Base-by-base conservation (phyloP, 2,113 vertebrate genomes). In the Atlantisia rogersi region DNA sequence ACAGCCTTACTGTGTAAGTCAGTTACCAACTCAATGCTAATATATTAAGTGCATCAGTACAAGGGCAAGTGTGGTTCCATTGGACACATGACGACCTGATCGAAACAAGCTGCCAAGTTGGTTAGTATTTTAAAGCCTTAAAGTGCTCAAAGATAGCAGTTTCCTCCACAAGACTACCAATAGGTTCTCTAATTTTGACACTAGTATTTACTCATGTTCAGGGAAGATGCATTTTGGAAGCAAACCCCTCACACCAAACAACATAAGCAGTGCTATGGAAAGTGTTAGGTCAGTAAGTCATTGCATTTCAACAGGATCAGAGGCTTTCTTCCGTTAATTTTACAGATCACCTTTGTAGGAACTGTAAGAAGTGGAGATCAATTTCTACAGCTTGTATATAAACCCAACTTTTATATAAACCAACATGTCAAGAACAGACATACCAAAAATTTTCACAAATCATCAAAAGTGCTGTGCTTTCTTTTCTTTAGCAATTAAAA, bases 391-490 rank as follows among this genome's bases (percentile, higher is more conserved):
- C 95, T 96, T 67, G 83, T 96, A 50, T 76, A 77, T 70, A 82
- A 86, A 90, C 75, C 67, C 76, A 97, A 97, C 95, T 96, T 83
- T 71, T 97, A 97, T 97, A 97, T 95, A 95, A 97, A 97, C 95
- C 95, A 94, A 95, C 92, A 68, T 97, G 97, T 98, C 97, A 97
- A 97, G 96, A 98, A 97, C 94, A 96, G 95, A 97, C 93, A 97
- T 67, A 96, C 95, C 95, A 92, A 97, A 96, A 80, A 78, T 94
- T 75, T 91, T 96, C 95, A 96, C 94, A 95, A 97, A 95, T 97
- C 91, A 96, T 94, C 85, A 96, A 98, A 98, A 98, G 97, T 98
- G 98, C 98, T 98, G 96, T 98, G 98, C 97, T 98, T 97, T 97
- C 96, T 97, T 91, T 26, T 15, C 75, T 79, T 67, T 78, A 94